Evolutionary conservation across 2,888 invertebrate genomes (phyloP).

Genomic region (Shargacucullia verbasci): DNA sequence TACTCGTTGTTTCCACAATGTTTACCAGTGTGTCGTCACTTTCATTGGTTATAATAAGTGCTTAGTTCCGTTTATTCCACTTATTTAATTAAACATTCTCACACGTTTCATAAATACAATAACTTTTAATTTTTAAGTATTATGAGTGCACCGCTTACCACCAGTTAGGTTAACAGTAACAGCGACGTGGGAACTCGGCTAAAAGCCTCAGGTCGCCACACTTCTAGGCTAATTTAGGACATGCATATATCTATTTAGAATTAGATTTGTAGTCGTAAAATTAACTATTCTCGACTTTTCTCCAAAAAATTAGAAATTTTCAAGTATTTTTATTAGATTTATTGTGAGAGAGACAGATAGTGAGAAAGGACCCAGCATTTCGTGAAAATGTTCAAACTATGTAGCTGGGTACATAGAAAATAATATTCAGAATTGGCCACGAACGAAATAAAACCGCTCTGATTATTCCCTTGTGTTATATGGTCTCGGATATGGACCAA

Average conservation of each 20-base stretch:
- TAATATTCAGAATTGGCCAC: no score
- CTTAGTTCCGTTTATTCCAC: slow-evolving; percentile 81
- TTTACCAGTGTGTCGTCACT: slow-evolving; percentile 73
- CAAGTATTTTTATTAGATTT: no score
- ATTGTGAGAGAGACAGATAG: no score
- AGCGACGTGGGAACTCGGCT: slow-evolving; percentile 85
- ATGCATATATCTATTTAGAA: background rate
- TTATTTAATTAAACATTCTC: slow-evolving; percentile 88
- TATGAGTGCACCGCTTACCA: slow-evolving; percentile 85
- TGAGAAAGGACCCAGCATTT: no score
- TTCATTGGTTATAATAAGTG: slow-evolving; percentile 72
- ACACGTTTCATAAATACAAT: slow-evolving; percentile 85
- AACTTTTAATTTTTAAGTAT: slow-evolving; percentile 87
- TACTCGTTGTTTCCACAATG: slow-evolving; percentile 61
- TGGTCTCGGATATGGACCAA: no score
- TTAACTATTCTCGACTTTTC: no score
- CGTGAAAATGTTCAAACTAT: no score
- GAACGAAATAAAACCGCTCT: no score
- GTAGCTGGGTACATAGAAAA: no score
- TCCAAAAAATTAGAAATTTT: no score
- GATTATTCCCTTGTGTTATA: no score
- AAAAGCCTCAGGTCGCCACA: slow-evolving; percentile 70
- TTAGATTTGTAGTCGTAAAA: no score
- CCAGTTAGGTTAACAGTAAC: slow-evolving; percentile 86
- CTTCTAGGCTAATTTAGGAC: slow-evolving; percentile 46